Percentiles rank a stretch among this genome's conserved stretches.
phyloP scores from a whole-genome alignment of 2,888 invertebrate genomes.

The Drosophila austrosaltans region DNA sequence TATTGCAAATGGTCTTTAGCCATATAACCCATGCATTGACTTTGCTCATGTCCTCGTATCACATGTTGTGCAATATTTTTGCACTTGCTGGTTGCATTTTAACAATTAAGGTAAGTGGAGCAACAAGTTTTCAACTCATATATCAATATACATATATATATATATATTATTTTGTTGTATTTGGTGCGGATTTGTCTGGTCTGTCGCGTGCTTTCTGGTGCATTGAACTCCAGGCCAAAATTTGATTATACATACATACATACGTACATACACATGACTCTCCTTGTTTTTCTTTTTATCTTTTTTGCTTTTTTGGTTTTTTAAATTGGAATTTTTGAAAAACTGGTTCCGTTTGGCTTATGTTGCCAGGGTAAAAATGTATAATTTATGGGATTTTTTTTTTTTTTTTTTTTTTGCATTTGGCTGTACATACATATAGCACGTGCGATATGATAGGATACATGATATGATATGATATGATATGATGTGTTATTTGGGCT shows the following conservation, averaged over 20 bases:
- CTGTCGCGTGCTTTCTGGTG: slow-evolving; percentile 32
- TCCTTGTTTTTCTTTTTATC: too few relatives aligned
- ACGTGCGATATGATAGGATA: background rate
- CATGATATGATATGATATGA: background rate
- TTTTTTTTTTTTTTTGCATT: background rate
- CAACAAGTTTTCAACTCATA: slow-evolving; percentile 16
- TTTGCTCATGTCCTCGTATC: slow-evolving; percentile 95
- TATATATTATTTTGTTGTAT: too few relatives aligned
- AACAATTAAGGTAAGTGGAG: slow-evolving; percentile 89
- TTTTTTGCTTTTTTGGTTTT: background rate
- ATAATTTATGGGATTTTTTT: background rate
- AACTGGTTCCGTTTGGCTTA: background rate
- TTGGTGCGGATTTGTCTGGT: background rate
- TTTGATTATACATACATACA: slow-evolving; percentile 9
- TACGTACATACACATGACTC: background rate
- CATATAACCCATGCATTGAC: slow-evolving; percentile 96
- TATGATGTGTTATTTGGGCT: background rate
- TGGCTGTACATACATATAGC: background rate
- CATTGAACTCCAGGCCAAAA: slow-evolving; percentile 37
- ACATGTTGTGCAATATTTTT: slow-evolving; percentile 96
- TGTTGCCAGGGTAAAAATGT: background rate
- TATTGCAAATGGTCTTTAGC: slow-evolving; percentile 92
- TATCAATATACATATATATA: too few relatives aligned
- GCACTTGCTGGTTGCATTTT: slow-evolving; percentile 92
- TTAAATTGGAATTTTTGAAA: slow-evolving; percentile 1